Percentiles rank a stretch among this genome's conserved stretches.
Evolutionary conservation across 2,888 invertebrate species (phyloP).

Genomic region (Heliconius ethilla): DNA sequence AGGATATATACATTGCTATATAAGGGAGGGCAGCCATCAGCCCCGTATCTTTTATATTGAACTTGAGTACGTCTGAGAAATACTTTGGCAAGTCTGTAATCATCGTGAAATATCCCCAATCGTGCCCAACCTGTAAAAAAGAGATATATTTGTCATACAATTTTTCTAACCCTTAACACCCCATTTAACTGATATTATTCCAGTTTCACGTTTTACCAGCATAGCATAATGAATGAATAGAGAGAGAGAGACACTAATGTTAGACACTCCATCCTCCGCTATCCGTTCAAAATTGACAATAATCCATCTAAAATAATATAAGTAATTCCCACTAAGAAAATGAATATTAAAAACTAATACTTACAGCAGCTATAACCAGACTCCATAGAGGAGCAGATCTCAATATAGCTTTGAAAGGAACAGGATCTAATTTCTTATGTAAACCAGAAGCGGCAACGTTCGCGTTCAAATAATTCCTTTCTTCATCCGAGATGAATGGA

Average conservation of each 20-base stretch:
- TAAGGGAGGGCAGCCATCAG: constrained; percentile 85
- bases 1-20: constrained; percentile 84
- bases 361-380: constrained; percentile 85
- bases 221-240: too few relatives aligned
- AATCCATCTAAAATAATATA: not conserved
- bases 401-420: constrained; percentile 86
- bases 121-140: constrained; percentile 81
- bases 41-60: constrained; percentile 84
- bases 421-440: constrained; percentile 80
- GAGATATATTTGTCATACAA: too few relatives aligned
- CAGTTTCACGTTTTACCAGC: too few relatives aligned
- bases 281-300: not conserved
- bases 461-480: constrained; percentile 73
- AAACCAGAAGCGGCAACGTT: constrained; percentile 80
- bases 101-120: constrained; percentile 86
- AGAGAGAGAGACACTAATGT: too few relatives aligned
- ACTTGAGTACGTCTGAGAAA: constrained; percentile 84
- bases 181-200: too few relatives aligned
- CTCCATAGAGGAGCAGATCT: constrained; percentile 86
- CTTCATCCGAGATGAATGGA: constrained; percentile 80
- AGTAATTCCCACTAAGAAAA: too few relatives aligned
- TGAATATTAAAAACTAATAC: constrained; percentile 46
- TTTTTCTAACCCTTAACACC: too few relatives aligned
- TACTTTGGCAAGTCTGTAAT: constrained; percentile 86
- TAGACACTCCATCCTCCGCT: too few relatives aligned